Evolutionary conservation across 2,797 vertebrate species (phyloP).

Genomic region (Rachycentron canadum): DNA sequence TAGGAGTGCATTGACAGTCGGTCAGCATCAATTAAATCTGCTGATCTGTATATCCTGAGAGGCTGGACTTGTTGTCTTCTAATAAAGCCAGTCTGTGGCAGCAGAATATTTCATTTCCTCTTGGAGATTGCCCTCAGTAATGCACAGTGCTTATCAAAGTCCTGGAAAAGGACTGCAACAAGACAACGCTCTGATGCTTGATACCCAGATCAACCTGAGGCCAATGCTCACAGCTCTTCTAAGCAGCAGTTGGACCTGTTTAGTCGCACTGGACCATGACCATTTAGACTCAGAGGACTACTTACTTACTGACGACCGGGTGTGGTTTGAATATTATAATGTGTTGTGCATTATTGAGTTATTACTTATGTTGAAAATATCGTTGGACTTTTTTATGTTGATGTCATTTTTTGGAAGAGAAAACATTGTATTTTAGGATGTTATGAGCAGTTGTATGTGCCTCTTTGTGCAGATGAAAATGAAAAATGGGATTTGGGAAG

Average conservation of each 20-base stretch:
- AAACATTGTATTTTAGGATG: constrained; percentile 43
- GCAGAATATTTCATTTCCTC: constrained; percentile 86
- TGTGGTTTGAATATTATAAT: constrained; percentile 25
- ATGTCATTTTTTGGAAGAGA: constrained; percentile 9
- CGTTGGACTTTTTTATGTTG: background rate
- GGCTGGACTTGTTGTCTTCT: constrained; percentile 81
- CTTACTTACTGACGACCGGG: constrained; percentile 16
- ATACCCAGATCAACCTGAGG: constrained; percentile 80
- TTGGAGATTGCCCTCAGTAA: constrained; percentile 82
- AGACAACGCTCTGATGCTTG: constrained; percentile 75
- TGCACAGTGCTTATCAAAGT: constrained; percentile 79
- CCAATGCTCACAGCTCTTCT: constrained; percentile 58
- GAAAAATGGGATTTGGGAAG: constrained; percentile 79
- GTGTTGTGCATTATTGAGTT: background rate
- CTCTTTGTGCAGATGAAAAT: constrained; percentile 78
- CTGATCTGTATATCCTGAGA: constrained; percentile 80
- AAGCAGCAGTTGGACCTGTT: constrained; percentile 53
- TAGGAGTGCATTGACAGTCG: constrained; percentile 75
- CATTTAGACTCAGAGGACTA: constrained; percentile 31
- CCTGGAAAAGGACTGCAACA: constrained; percentile 72
- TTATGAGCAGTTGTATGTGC: constrained; percentile 62
- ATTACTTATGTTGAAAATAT: background rate
- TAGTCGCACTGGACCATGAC: constrained; percentile 35
- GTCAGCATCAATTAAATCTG: constrained; percentile 84
- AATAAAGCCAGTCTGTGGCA: constrained; percentile 81